Conservation (phyloP, 2,797 vertebrate genomes). For the Novumbra hubbsi region DNA sequence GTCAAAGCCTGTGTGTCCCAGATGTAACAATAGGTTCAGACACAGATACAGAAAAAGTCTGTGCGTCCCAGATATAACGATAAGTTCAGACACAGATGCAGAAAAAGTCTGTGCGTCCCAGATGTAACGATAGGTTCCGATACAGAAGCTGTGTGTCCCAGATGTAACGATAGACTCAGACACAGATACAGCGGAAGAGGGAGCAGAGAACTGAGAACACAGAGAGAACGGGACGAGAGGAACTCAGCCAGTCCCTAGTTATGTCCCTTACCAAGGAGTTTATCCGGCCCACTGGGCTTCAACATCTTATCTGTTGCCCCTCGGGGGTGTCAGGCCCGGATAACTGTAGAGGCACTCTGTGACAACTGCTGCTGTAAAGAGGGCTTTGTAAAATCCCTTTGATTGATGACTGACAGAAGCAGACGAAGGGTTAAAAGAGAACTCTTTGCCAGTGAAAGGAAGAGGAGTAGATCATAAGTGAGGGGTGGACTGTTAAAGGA, state of each 20-base stretch:
- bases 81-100: slow-evolving; percentile 10
- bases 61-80: neutral
- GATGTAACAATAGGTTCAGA: neutral
- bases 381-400: too few relatives aligned
- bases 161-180: slow-evolving; percentile 1
- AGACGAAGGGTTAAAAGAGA: neutral
- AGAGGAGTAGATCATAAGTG: neutral
- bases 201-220: neutral
- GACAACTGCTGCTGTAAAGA: too few relatives aligned
- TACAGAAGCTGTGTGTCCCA: neutral
- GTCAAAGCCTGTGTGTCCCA: neutral
- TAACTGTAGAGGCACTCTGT: too few relatives aligned
- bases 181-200: slow-evolving; percentile 2
- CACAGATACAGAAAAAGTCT: slow-evolving; percentile 3
- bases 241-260: too few relatives aligned
- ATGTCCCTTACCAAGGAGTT: too few relatives aligned
- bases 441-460: neutral
- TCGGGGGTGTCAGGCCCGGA: too few relatives aligned
- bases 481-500: neutral
- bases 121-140: slow-evolving; percentile 1
- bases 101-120: neutral
- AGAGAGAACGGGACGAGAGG: neutral
- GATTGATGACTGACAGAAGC: too few relatives aligned
- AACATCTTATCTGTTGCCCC: too few relatives aligned
- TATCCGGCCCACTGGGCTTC: too few relatives aligned